Percentiles rank a stretch among this genome's conserved stretches.
Evolutionary conservation across 2,113 vertebrate genomes (phyloP).

Genomic region (Notarius lentiginosus): DNA sequence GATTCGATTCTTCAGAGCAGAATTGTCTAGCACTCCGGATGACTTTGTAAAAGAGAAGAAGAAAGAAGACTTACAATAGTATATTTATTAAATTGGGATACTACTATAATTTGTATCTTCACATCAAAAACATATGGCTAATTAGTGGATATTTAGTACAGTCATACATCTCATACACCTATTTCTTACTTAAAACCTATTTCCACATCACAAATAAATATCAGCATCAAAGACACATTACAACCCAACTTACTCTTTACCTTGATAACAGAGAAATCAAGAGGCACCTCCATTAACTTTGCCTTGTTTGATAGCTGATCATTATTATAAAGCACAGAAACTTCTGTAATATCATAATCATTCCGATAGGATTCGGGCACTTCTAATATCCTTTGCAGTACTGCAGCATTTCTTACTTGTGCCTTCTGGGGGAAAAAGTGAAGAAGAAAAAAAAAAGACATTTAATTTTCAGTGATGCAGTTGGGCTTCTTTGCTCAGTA

Average conservation of each 20-base stretch:
- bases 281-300: not conserved
- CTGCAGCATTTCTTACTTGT: constrained; percentile 3
- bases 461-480: not conserved
- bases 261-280: constrained; percentile 47
- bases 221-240: not conserved
- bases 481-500: not conserved
- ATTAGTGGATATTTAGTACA: not conserved
- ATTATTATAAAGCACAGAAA: constrained; percentile 34
- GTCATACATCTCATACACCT: not conserved
- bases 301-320: not conserved
- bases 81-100: constrained; percentile 5
- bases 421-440: not conserved
- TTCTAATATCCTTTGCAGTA: not conserved
- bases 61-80: not conserved
- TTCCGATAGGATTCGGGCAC: not conserved
- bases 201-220: not conserved
- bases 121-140: not conserved
- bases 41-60: constrained; percentile 33
- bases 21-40: constrained; percentile 45
- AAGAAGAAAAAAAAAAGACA: not conserved
- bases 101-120: not conserved
- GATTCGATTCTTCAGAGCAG: constrained; percentile 45
- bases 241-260: constrained; percentile 22
- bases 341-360: constrained; percentile 29
- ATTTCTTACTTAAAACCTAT: not conserved